These are phyloP conservation scores for Gastrophryne carolinensis DNA, from an alignment of 2,797 vertebrate genomes.

Conservation along the genomic window DNA sequence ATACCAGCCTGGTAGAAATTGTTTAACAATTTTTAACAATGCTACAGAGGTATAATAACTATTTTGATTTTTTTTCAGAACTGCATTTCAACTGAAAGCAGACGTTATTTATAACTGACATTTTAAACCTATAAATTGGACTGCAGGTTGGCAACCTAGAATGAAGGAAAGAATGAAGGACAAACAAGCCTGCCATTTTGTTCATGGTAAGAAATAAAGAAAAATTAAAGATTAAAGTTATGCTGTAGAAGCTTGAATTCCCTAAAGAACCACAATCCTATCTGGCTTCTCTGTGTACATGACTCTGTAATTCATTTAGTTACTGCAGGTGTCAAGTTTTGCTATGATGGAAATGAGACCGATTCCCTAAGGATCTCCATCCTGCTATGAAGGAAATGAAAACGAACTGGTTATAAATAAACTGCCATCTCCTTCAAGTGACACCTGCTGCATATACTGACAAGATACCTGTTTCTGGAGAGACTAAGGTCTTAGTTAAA, in stretches of 20 bases:
- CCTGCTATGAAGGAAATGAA: slow-evolving; percentile 50
- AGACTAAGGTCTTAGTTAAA: not conserved
- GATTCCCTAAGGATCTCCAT: slow-evolving; percentile 48
- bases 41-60: no score
- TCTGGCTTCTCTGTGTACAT: slow-evolving; percentile 24
- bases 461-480: slow-evolving; percentile 4
- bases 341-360: slow-evolving; percentile 45
- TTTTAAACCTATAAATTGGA: no score
- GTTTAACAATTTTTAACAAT: no score
- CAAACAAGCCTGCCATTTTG: not conserved
- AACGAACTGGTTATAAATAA: slow-evolving; percentile 57
- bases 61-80: no score
- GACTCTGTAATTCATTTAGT: slow-evolving; percentile 50
- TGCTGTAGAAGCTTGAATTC: slow-evolving; percentile 30
- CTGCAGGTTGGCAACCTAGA: no score
- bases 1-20: no score
- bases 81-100: no score
- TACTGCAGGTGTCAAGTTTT: slow-evolving; percentile 41
- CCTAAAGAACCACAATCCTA: slow-evolving; percentile 19
- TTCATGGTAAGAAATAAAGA: slow-evolving; percentile 10
- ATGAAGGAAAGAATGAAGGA: not conserved
- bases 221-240: slow-evolving; percentile 37
- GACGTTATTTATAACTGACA: no score
- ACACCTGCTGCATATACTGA: slow-evolving; percentile 55
- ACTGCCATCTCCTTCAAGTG: slow-evolving; percentile 43